Evolutionary conservation across 2,888 invertebrate genomes (phyloP).

Genomic region (Diarsia brunnea): DNA sequence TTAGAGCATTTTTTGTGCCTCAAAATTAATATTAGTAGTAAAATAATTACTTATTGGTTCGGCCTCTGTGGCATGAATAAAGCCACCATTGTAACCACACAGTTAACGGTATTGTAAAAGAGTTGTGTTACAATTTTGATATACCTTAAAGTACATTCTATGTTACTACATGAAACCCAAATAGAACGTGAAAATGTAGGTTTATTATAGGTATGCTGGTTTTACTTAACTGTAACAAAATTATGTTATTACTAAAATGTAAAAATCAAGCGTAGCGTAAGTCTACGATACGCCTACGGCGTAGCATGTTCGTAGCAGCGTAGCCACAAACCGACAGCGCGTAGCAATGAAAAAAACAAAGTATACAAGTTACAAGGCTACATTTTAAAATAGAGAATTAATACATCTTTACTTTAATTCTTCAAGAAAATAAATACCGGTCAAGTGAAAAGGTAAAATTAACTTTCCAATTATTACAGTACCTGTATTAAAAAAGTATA

Average conservation of each 20-base stretch:
- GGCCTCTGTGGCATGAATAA: background rate
- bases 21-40: background rate
- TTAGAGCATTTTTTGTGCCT: background rate
- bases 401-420: constrained; percentile 17
- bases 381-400: constrained; percentile 10
- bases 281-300: constrained; percentile 62
- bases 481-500: constrained; percentile 68
- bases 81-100: background rate
- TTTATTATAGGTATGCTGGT: background rate
- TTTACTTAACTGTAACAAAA: background rate
- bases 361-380: background rate
- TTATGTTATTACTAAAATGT: background rate
- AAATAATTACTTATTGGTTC: background rate
- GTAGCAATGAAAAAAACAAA: background rate
- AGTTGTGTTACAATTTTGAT: background rate
- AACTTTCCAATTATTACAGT: constrained; percentile 50
- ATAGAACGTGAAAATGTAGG: background rate
- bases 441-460: constrained; percentile 52
- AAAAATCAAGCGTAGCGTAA: constrained; percentile 29
- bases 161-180: background rate
- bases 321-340: background rate
- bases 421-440: constrained; percentile 27
- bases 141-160: background rate
- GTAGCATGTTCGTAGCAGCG: constrained; percentile 54
- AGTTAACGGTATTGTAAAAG: background rate